Evolutionary conservation across 92 coral and sea anemone genomes (phyloP).

Genomic region (Meandrina meandrites): DNA sequence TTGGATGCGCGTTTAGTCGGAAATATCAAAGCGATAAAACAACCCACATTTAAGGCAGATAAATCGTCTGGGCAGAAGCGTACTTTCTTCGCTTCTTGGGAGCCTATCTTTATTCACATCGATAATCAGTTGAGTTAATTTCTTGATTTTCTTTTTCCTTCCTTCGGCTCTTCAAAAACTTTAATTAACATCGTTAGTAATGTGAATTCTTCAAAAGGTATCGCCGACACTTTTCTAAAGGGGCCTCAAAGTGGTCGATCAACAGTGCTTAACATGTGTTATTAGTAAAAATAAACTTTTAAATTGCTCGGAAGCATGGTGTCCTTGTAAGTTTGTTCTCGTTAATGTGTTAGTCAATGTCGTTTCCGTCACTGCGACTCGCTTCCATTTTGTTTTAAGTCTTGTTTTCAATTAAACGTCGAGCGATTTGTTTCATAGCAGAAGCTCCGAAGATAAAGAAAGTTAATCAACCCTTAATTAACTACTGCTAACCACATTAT

Average conservation of each 20-base stretch:
- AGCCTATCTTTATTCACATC: neutral
- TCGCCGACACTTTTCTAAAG: conserved; percentile 1
- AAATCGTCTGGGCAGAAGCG: neutral
- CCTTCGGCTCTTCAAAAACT: neutral
- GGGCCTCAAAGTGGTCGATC: neutral
- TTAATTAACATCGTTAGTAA: conserved; percentile 20
- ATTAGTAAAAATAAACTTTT: conserved; percentile 1
- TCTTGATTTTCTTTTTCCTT: neutral
- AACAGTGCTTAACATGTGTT: conserved; percentile 5
- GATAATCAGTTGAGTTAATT: neutral
- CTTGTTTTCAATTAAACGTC: neutral
- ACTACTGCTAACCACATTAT: neutral
- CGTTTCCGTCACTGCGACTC: conserved; percentile 17
- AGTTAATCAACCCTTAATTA: neutral
- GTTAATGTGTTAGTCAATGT: conserved; percentile 15
- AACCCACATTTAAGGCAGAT: neutral
- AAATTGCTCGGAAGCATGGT: conserved; percentile 16
- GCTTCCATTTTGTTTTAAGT: neutral
- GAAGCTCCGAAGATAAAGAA: neutral
- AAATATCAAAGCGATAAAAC: conserved; percentile 2
- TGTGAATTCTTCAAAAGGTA: conserved; percentile 7
- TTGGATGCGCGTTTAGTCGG: neutral
- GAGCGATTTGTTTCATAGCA: neutral
- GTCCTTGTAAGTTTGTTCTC: conserved; percentile 21
- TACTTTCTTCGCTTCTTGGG: neutral